These are phyloP conservation scores for Vicugna pacos DNA, from an alignment of 2,113 vertebrate species.

Conservation along the genomic window DNA sequence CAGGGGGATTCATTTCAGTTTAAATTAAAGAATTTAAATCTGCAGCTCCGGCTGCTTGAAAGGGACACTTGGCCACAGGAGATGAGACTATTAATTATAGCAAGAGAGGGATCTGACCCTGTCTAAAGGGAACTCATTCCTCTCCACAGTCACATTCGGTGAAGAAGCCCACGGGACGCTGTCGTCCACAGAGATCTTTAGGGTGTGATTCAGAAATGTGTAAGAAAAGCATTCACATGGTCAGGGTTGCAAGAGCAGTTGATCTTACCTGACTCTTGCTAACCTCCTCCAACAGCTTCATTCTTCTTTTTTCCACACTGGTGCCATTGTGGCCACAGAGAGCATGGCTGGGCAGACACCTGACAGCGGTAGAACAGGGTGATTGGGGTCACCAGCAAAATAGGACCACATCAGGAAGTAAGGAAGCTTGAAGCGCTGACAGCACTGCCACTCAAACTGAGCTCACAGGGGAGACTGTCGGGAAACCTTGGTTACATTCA, in stretches of 20 bases:
- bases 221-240: background rate
- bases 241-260: background rate
- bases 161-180: background rate
- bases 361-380: background rate
- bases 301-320: background rate
- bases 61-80: background rate
- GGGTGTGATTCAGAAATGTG: background rate
- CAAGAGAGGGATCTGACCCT: background rate
- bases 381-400: background rate
- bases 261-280: background rate
- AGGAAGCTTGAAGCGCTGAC: background rate
- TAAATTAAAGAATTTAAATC: constrained; percentile 58
- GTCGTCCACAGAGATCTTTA: background rate
- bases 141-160: background rate
- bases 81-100: constrained; percentile 29
- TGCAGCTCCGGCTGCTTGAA: background rate
- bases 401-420: background rate
- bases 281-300: background rate
- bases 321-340: background rate
- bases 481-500: background rate
- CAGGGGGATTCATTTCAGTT: constrained; percentile 56
- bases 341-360: background rate
- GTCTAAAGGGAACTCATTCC: background rate
- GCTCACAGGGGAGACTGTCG: background rate
- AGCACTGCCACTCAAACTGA: background rate